Conservation (phyloP, 2,797 vertebrate genomes). For the Synanceia verrucosa region DNA sequence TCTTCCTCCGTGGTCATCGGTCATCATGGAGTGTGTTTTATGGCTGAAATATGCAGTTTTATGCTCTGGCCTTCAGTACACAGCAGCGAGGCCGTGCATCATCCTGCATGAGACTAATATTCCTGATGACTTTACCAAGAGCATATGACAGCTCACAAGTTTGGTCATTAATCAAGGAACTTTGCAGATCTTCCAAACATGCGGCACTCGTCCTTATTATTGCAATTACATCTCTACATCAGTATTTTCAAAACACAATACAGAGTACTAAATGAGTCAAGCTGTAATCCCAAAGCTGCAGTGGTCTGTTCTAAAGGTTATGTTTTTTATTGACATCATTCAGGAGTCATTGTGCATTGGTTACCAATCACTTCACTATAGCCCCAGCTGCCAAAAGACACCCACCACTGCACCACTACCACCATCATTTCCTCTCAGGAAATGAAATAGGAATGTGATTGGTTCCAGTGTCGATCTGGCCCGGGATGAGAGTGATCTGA, state of each 20-base stretch:
- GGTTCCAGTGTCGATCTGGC: slow-evolving; percentile 54
- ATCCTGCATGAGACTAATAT: not conserved
- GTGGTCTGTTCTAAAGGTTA: not conserved
- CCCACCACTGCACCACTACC: slow-evolving; percentile 40
- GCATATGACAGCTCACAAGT: not conserved
- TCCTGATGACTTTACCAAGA: slow-evolving; percentile 8
- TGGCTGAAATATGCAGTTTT: not conserved
- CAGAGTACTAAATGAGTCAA: not conserved
- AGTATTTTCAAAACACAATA: not conserved
- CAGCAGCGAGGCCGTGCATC: not conserved
- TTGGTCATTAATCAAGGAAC: slow-evolving; percentile 6
- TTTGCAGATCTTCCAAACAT: not conserved
- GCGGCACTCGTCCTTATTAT: not conserved
- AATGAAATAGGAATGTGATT: slow-evolving; percentile 65
- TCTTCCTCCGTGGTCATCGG: not conserved
- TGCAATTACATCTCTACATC: not conserved
- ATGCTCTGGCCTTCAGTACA: not conserved
- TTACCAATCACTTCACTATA: slow-evolving; percentile 9
- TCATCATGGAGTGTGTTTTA: slow-evolving; percentile 2
- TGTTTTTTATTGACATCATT: slow-evolving; percentile 9
- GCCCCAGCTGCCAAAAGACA: slow-evolving; percentile 35
- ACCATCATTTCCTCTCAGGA: slow-evolving; percentile 58
- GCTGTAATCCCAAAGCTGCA: not conserved
- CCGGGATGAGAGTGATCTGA: slow-evolving; percentile 58
- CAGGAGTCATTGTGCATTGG: not conserved